These are phyloP conservation scores for Melitaea athalia DNA, from an alignment of 2,888 invertebrate genomes.

Conservation along the genomic window DNA sequence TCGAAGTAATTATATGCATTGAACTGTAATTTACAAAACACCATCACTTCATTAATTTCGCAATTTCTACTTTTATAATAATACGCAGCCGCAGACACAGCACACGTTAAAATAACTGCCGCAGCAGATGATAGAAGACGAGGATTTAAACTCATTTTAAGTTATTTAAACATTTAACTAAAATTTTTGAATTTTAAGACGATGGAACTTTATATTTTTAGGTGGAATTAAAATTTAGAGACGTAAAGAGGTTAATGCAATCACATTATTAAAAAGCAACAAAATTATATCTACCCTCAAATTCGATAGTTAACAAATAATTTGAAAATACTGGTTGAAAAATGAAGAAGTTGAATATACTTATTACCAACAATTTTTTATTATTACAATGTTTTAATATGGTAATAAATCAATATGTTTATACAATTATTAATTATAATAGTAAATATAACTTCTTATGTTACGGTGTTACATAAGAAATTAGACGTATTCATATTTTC, in stretches of 20 bases:
- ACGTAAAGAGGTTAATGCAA: constrained; percentile 49
- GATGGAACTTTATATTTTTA: constrained; percentile 65
- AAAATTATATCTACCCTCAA: constrained; percentile 57
- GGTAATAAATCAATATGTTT: too few species aligned
- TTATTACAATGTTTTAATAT: too few species aligned
- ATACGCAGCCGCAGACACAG: constrained; percentile 70
- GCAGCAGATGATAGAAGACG: constrained; percentile 68
- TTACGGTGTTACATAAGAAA: too few species aligned
- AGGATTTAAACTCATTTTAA: constrained; percentile 70
- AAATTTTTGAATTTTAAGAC: constrained; percentile 44
- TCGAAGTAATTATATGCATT: constrained; percentile 75
- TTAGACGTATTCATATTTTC: too few species aligned
- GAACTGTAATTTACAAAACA: constrained; percentile 75
- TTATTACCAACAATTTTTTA: not conserved
- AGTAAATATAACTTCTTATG: too few species aligned
- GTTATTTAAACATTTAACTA: constrained; percentile 67
- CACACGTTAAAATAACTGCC: constrained; percentile 70
- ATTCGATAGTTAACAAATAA: not conserved
- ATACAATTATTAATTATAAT: too few species aligned
- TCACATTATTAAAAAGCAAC: constrained; percentile 38
- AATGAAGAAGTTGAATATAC: not conserved
- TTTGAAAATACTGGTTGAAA: not conserved
- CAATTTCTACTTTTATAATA: constrained; percentile 66
- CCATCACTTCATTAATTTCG: constrained; percentile 76
- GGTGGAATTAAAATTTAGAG: constrained; percentile 65